A percentile compares a stretch with the other conserved stretches of the same genome.
These are phyloP conservation scores for Botia kubotai DNA, from an alignment of 2,797 vertebrate species.

Conservation along the genomic window DNA sequence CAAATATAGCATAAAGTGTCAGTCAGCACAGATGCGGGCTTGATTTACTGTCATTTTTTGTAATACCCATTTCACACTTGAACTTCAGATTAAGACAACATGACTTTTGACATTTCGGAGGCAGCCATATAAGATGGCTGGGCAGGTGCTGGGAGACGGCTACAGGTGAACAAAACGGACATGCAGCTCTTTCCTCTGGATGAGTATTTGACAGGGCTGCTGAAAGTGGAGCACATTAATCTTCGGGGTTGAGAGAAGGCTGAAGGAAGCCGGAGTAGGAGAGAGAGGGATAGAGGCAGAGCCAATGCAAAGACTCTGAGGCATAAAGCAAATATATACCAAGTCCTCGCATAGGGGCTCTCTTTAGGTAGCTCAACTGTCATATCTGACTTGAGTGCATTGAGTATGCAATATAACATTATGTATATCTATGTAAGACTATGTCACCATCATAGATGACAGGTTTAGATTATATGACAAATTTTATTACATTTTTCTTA, in stretches of 20 bases:
- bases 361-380: conserved; percentile 33
- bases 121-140: conserved; percentile 14
- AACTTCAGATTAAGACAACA: conserved; percentile 40
- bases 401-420: background rate
- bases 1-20: conserved; percentile 26
- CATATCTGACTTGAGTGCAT: conserved; percentile 30
- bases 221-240: conserved; percentile 46
- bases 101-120: conserved; percentile 53
- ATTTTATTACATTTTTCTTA: too few species aligned
- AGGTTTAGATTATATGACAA: background rate
- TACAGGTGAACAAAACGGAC: conserved; percentile 49
- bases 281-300: conserved; percentile 18
- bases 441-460: background rate
- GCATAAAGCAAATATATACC: conserved; percentile 54
- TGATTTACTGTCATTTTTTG: conserved; percentile 17
- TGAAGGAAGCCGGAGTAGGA: conserved; percentile 16
- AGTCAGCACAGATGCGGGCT: conserved; percentile 18
- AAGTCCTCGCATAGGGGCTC: conserved; percentile 27
- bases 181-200: conserved; percentile 39
- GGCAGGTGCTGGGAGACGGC: conserved; percentile 8
- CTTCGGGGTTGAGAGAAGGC: conserved; percentile 9
- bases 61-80: conserved; percentile 10
- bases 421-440: background rate
- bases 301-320: conserved; percentile 46
- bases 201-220: conserved; percentile 36